Percentiles rank a stretch among this genome's conserved stretches.
Conservation (phyloP, 2,888 invertebrate genomes). For the Pegoplata infirma region DNA sequence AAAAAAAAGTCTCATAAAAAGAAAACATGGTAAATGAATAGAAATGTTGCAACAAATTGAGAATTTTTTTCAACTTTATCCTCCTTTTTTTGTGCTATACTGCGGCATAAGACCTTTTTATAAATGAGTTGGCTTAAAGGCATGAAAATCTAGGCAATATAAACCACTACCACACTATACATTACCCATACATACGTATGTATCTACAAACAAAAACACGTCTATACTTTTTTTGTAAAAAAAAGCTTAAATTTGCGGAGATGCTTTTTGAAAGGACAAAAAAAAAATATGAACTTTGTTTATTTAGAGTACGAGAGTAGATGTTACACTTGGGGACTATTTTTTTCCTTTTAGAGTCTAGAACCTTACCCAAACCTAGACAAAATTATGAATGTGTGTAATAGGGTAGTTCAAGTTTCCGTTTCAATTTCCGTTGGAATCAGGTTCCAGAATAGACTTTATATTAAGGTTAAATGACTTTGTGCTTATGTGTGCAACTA, state of each 20-base stretch:
- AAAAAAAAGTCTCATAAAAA: not conserved
- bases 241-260: not conserved
- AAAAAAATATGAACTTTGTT: not conserved
- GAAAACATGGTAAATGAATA: constrained; percentile 11
- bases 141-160: not conserved
- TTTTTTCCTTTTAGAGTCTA: not conserved
- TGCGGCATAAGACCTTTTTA: constrained; percentile 25
- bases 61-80: constrained; percentile 28
- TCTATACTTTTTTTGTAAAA: not conserved
- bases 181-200: not conserved
- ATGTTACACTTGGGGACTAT: not conserved
- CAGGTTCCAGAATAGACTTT: too few species aligned
- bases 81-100: constrained; percentile 2
- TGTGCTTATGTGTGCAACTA: too few species aligned
- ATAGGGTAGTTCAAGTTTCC: too few species aligned
- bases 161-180: constrained; percentile 1
- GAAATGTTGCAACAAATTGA: constrained; percentile 41
- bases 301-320: not conserved
- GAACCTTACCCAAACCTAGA: not conserved
- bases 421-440: too few species aligned
- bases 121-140: not conserved
- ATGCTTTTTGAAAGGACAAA: not conserved
- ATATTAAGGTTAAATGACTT: too few species aligned
- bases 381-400: too few species aligned
- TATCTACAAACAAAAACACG: too few species aligned